These are phyloP conservation scores for Ornithorhynchus anatinus DNA, from an alignment of 2,113 vertebrate species.

Conservation along the genomic window DNA sequence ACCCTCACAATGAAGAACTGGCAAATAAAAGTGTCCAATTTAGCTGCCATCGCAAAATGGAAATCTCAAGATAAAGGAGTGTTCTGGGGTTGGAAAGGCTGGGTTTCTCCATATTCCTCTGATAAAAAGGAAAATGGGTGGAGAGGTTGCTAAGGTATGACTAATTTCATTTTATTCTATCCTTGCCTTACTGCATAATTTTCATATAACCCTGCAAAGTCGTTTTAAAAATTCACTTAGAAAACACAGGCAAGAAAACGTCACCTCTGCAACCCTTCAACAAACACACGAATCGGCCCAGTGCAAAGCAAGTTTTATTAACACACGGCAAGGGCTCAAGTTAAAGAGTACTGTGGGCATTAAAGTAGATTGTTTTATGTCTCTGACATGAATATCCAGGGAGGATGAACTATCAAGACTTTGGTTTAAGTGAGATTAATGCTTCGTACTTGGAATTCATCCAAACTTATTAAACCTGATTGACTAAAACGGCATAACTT, in stretches of 20 bases:
- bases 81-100: constrained; percentile 38
- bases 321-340: constrained; percentile 62
- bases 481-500: constrained; percentile 69
- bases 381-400: constrained; percentile 67
- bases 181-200: constrained; percentile 38
- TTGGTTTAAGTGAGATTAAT: constrained; percentile 72
- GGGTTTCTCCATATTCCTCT: constrained; percentile 32
- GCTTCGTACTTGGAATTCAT: constrained; percentile 64
- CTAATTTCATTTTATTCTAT: constrained; percentile 44
- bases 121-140: constrained; percentile 49
- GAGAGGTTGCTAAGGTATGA: constrained; percentile 43
- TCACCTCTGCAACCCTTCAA: constrained; percentile 42
- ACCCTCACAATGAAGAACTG: constrained; percentile 33
- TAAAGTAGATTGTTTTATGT: constrained; percentile 70
- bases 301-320: constrained; percentile 67
- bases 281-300: constrained; percentile 16
- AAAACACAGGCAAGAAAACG: constrained; percentile 24
- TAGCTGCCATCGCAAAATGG: constrained; percentile 63
- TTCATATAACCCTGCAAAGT: constrained; percentile 35
- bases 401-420: constrained; percentile 68
- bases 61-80: constrained; percentile 37
- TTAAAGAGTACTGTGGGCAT: constrained; percentile 63
- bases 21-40: constrained; percentile 59
- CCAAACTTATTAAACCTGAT: constrained; percentile 76
- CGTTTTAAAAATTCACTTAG: constrained; percentile 36